phyloP scores from a whole-genome alignment of 2,113 vertebrate genomes.

The Chloropsis cyanopogon region DNA sequence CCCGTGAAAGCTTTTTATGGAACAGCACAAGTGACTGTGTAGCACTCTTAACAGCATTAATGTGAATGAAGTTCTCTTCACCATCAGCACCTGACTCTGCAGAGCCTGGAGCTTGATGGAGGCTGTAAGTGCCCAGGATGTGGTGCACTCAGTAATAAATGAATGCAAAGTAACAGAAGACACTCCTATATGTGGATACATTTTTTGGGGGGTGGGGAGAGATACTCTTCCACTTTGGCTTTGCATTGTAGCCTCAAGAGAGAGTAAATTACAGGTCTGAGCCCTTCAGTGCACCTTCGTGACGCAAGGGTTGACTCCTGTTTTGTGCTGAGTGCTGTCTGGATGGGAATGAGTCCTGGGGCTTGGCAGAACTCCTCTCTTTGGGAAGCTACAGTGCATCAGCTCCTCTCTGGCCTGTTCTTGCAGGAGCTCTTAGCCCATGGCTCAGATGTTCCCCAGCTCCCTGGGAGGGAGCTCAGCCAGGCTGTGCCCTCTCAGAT shows the following conservation, averaged over 20 bases:
- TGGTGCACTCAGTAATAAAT: background rate
- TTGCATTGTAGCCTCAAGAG: background rate
- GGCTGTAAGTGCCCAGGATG: background rate
- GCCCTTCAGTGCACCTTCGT: background rate
- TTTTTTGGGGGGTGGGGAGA: background rate
- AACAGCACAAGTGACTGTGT: background rate
- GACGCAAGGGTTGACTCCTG: background rate
- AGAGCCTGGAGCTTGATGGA: background rate
- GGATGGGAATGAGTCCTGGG: background rate
- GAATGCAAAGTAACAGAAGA: background rate
- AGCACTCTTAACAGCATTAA: background rate
- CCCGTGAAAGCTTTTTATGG: conserved; percentile 8
- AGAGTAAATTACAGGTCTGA: background rate
- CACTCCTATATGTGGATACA: background rate
- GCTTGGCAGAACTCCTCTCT: background rate
- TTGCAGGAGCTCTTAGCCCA: background rate
- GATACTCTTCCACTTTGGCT: background rate
- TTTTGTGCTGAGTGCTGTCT: background rate
- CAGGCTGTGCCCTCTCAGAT: background rate
- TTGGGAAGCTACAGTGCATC: background rate
- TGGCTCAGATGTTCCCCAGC: background rate
- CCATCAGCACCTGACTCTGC: background rate
- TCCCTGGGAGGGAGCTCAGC: background rate
- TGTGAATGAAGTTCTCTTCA: background rate
- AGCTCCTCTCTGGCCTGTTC: background rate